Evolutionary conservation across 2,797 vertebrate genomes (phyloP).

Genomic region (Lacerta agilis): DNA sequence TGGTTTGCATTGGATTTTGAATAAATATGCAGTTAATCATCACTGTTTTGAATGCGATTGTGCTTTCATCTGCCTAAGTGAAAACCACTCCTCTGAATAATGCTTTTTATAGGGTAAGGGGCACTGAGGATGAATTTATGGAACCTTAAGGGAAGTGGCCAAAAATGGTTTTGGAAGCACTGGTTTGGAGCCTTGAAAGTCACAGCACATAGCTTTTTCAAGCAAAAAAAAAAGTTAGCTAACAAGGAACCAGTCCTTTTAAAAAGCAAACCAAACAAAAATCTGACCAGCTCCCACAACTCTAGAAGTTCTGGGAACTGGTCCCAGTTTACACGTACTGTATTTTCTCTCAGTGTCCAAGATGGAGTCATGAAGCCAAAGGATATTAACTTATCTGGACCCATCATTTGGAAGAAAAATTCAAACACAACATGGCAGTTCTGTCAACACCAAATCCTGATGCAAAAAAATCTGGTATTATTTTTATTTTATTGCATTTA

Average conservation of each 20-base stretch:
- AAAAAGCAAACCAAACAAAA: too few species aligned
- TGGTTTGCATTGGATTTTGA: too few species aligned
- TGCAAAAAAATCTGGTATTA: background rate
- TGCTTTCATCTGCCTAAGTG: too few species aligned
- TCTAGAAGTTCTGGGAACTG: background rate
- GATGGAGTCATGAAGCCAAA: too few species aligned
- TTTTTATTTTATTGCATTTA: too few species aligned
- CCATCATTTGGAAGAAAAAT: background rate
- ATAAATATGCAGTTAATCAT: too few species aligned
- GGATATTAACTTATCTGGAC: background rate
- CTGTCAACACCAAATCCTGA: background rate
- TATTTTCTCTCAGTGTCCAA: background rate
- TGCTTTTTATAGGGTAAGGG: too few species aligned
- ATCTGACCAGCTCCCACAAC: background rate
- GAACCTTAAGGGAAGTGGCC: too few species aligned
- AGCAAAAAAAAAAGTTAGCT: background rate
- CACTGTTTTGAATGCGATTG: too few species aligned
- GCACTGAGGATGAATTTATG: too few species aligned
- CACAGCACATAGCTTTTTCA: background rate
- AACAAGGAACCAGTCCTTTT: background rate
- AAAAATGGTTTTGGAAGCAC: too few species aligned
- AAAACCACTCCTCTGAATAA: too few species aligned
- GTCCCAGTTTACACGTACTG: background rate
- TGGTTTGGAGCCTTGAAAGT: background rate
- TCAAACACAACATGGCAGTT: background rate